Conservation (phyloP, 2,113 vertebrate genomes). For the Periophthalmodon schlosseri region DNA sequence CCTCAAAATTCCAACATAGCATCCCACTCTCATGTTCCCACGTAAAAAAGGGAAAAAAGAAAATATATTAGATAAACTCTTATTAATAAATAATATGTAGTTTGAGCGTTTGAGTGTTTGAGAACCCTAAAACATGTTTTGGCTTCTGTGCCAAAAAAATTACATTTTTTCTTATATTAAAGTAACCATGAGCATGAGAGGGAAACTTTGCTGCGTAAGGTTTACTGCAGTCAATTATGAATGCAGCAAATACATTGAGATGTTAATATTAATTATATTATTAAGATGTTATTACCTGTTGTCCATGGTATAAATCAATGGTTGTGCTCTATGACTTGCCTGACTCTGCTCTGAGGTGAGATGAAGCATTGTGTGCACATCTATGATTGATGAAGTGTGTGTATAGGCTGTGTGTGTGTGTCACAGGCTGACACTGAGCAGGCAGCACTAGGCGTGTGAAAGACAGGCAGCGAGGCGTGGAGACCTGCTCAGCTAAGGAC, state of each 20-base stretch:
- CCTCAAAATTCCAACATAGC: too few relatives aligned
- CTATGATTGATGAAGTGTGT: conserved; percentile 73
- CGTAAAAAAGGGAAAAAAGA: too few relatives aligned
- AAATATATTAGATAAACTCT: too few relatives aligned
- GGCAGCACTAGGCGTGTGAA: conserved; percentile 75
- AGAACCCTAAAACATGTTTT: too few relatives aligned
- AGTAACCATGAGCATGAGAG: background rate
- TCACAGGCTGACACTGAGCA: conserved; percentile 72
- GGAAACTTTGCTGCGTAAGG: background rate
- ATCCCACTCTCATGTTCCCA: too few relatives aligned
- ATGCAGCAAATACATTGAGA: background rate
- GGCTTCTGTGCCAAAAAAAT: too few relatives aligned
- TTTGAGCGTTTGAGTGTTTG: too few relatives aligned
- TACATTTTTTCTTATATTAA: too few relatives aligned
- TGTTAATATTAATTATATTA: background rate
- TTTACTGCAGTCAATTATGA: background rate
- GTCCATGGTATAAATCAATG: conserved; percentile 24
- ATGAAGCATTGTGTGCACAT: conserved; percentile 50
- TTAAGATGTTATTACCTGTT: too few relatives aligned
- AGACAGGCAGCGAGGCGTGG: conserved; percentile 74
- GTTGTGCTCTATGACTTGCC: conserved; percentile 36
- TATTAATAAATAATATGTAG: too few relatives aligned
- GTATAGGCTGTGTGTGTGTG: conserved; percentile 42
- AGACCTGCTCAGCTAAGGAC: conserved; percentile 72
- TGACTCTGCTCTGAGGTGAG: conserved; percentile 47